These are phyloP conservation scores for Lepidostoma basale DNA, from an alignment of 1,140 invertebrate genomes.

Conservation along the genomic window DNA sequence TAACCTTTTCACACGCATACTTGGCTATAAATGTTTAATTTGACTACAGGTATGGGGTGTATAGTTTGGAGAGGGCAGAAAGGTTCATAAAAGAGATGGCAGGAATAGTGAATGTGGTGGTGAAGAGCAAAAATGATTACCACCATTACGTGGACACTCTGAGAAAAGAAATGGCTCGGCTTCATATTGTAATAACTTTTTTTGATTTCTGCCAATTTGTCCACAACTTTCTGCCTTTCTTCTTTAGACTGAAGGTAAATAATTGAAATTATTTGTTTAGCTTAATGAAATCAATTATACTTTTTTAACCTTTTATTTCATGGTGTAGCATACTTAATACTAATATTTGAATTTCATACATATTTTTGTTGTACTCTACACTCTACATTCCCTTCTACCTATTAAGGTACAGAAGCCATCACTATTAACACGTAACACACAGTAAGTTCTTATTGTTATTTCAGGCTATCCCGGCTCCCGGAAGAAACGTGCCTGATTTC, in stretches of 20 bases:
- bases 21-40: too few species aligned
- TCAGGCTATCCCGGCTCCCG: slow-evolving; percentile 37
- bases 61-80: slow-evolving; percentile 32
- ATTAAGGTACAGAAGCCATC: too few species aligned
- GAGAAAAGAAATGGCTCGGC: slow-evolving; percentile 40
- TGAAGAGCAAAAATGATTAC: slow-evolving; percentile 30
- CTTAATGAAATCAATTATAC: too few species aligned
- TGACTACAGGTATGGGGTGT: slow-evolving; percentile 24
- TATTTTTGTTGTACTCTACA: too few species aligned
- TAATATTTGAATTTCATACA: too few species aligned
- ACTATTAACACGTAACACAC: too few species aligned
- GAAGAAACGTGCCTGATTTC: slow-evolving; percentile 28
- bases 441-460: slow-evolving; percentile 32
- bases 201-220: slow-evolving; percentile 37
- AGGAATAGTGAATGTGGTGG: slow-evolving; percentile 26
- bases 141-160: slow-evolving; percentile 23
- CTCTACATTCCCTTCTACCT: too few species aligned
- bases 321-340: too few species aligned
- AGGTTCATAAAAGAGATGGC: slow-evolving; percentile 41
- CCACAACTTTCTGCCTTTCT: slow-evolving; percentile 28
- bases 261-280: too few species aligned
- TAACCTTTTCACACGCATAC: too few species aligned
- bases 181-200: slow-evolving; percentile 37
- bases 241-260: slow-evolving; percentile 39
- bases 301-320: too few species aligned